These are phyloP conservation scores for Drosophila miranda DNA, from an alignment of 1,140 invertebrate species.

Conservation along the genomic window DNA sequence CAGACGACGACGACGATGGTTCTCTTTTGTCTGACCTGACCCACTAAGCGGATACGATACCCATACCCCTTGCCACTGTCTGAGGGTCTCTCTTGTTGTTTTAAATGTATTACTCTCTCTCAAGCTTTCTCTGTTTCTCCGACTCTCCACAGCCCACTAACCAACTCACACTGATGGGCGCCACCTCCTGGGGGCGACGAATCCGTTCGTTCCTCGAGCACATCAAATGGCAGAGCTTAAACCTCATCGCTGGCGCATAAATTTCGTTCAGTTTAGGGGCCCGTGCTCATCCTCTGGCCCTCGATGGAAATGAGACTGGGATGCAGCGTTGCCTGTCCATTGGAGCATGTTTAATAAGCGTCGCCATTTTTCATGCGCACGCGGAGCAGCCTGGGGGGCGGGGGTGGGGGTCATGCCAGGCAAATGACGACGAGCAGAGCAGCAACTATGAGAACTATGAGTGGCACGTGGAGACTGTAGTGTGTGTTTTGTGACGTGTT, in stretches of 20 bases:
- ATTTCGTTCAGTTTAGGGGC: constrained; percentile 49
- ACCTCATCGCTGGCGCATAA: constrained; percentile 51
- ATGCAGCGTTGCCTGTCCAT: constrained; percentile 40
- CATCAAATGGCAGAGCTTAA: constrained; percentile 53
- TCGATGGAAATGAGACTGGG: constrained; percentile 12
- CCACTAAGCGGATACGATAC: constrained; percentile 13
- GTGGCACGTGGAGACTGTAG: constrained; percentile 37
- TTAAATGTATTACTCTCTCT: constrained; percentile 31
- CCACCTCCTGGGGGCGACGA: neutral
- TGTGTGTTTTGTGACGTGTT: too few species aligned
- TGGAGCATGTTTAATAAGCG: constrained; percentile 73
- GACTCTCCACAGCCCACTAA: too few species aligned
- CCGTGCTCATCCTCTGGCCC: constrained; percentile 3
- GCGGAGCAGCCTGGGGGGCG: constrained; percentile 24
- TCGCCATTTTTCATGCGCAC: constrained; percentile 69
- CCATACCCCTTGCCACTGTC: neutral
- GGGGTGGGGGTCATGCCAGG: too few species aligned
- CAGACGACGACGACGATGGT: constrained; percentile 21
- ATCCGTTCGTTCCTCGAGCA: neutral
- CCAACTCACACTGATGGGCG: constrained; percentile 42
- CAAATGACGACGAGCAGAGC: constrained; percentile 24
- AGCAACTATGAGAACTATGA: constrained; percentile 36
- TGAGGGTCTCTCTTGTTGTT: constrained; percentile 11
- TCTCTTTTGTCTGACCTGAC: constrained; percentile 32
- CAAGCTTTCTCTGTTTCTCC: neutral